phyloP scores from a whole-genome alignment of 2,888 invertebrate species.

The Drosophila picticornis region DNA sequence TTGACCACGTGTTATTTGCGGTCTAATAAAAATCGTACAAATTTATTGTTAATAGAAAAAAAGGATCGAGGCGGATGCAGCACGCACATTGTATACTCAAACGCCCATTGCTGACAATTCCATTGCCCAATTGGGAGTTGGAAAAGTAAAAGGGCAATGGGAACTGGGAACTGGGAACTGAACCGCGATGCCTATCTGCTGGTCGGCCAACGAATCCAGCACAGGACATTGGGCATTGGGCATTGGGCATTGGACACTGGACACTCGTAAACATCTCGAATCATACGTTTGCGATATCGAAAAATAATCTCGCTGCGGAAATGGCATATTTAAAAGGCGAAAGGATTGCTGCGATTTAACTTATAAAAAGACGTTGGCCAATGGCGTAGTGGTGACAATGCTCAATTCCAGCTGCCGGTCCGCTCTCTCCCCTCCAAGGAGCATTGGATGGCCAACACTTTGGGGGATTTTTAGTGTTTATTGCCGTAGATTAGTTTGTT shows the following conservation, averaged over 20 bases:
- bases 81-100: slow-evolving; percentile 48
- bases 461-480: slow-evolving; percentile 83
- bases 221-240: slow-evolving; percentile 24
- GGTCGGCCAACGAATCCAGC: slow-evolving; percentile 50
- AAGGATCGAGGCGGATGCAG: slow-evolving; percentile 62
- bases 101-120: slow-evolving; percentile 30
- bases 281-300: slow-evolving; percentile 75
- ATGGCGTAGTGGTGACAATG: slow-evolving; percentile 42
- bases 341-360: slow-evolving; percentile 78
- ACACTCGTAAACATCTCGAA: slow-evolving; percentile 76
- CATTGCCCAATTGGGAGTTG: slow-evolving; percentile 2
- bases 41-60: slow-evolving; percentile 84
- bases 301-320: slow-evolving; percentile 81
- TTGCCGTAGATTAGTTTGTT: slow-evolving; percentile 84
- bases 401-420: slow-evolving; percentile 35
- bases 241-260: slow-evolving; percentile 53
- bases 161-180: slow-evolving; percentile 4
- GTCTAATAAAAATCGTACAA: slow-evolving; percentile 67
- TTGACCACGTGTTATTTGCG: slow-evolving; percentile 41
- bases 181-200: slow-evolving; percentile 69
- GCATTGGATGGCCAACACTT: slow-evolving; percentile 61
- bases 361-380: slow-evolving; percentile 69
- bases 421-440: slow-evolving; percentile 1
- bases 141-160: background rate
- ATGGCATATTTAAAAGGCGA: slow-evolving; percentile 79